These are phyloP conservation scores for Petroica traversi DNA, from an alignment of 2,113 vertebrate genomes.

Conservation along the genomic window DNA sequence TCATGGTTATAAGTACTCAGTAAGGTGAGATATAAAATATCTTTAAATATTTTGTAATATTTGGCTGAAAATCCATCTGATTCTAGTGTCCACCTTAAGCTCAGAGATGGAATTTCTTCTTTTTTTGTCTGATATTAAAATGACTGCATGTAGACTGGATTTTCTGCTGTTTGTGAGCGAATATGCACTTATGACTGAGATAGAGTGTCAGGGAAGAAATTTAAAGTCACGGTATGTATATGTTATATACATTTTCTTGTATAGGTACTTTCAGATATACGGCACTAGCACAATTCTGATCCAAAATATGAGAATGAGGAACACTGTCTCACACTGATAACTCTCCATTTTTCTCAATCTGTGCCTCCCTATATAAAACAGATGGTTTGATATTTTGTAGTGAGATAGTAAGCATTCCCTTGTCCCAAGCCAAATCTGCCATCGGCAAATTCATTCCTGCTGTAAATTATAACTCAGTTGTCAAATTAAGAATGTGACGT, in stretches of 20 bases:
- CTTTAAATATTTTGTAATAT: conserved; percentile 18
- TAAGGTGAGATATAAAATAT: neutral
- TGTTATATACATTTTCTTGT: neutral
- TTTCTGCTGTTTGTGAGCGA: neutral
- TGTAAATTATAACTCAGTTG: conserved; percentile 58
- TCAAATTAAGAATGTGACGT: conserved; percentile 46
- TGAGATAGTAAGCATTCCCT: conserved; percentile 11
- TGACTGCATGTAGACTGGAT: neutral
- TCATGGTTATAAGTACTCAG: neutral
- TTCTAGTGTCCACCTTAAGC: neutral
- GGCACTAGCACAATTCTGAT: neutral
- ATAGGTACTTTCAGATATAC: neutral
- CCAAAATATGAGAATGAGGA: neutral
- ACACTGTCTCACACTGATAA: neutral
- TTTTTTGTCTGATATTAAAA: neutral
- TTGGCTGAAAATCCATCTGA: conserved; percentile 18
- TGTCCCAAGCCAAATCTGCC: conserved; percentile 20
- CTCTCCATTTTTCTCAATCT: conserved; percentile 19
- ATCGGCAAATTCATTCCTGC: conserved; percentile 8
- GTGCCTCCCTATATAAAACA: conserved; percentile 5
- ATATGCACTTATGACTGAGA: neutral
- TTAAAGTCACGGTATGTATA: neutral
- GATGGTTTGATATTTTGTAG: conserved; percentile 53
- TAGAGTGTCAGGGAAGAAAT: neutral
- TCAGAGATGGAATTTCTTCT: neutral